These are phyloP conservation scores for Meleagris gallopavo DNA, from an alignment of 2,113 vertebrate genomes.

Conservation along the genomic window DNA sequence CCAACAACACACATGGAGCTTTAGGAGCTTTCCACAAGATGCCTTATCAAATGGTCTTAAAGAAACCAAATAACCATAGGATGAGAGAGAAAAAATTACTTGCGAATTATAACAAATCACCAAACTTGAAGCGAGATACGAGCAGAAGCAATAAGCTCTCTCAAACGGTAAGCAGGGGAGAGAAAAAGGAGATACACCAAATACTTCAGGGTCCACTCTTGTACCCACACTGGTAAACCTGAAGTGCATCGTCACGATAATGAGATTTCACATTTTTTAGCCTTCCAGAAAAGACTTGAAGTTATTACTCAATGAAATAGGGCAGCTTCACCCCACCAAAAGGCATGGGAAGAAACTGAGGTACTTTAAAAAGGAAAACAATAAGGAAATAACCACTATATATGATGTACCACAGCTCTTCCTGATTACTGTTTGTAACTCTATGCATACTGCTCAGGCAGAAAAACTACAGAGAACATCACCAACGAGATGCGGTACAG, in stretches of 20 bases:
- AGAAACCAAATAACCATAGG: neutral
- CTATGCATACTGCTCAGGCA: neutral
- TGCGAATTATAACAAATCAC: neutral
- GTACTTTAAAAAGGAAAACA: neutral
- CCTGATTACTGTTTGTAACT: neutral
- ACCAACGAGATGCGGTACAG: neutral
- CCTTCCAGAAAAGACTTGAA: neutral
- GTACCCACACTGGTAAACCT: neutral
- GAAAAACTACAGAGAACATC: neutral
- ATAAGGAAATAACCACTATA: neutral
- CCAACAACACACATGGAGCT: fast-evolving
- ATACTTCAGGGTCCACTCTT: neutral
- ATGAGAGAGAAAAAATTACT: neutral
- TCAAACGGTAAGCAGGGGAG: neutral
- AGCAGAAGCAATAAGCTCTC: neutral
- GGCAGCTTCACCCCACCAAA: neutral
- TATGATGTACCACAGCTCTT: fast-evolving
- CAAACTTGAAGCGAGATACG: neutral
- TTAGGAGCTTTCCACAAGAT: neutral
- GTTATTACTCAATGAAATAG: neutral
- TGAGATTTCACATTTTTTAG: neutral
- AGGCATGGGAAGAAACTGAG: neutral
- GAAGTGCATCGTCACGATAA: neutral
- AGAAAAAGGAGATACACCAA: neutral
- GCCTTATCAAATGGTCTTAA: fast-evolving